These are phyloP conservation scores for Aphrophora alni DNA, from an alignment of 2,888 invertebrate genomes.

Conservation along the genomic window DNA sequence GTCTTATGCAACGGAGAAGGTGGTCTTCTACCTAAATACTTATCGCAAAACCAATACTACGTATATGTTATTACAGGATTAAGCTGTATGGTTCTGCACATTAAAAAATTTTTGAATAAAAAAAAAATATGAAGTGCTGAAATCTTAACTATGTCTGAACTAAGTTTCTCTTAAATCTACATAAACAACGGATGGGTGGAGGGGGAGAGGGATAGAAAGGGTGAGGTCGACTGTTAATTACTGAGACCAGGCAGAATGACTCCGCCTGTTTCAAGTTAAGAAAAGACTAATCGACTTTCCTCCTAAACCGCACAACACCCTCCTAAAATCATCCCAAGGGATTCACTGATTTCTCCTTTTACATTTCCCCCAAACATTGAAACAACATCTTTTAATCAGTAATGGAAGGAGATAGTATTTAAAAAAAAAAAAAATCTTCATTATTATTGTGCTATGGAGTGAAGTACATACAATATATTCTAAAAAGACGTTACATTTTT, in stretches of 20 bases:
- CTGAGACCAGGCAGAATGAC: background rate
- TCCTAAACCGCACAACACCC: background rate
- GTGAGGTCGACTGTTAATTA: slow-evolving; percentile 2
- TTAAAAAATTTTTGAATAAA: no score
- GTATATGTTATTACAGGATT: no score
- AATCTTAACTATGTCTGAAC: background rate
- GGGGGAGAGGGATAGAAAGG: background rate
- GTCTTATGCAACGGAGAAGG: no score
- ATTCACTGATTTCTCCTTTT: background rate
- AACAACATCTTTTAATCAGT: slow-evolving; percentile 2
- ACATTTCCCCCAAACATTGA: background rate
- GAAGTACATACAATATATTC: no score
- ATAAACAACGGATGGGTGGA: background rate
- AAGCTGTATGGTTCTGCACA: no score
- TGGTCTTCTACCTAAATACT: no score
- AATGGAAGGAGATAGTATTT: background rate
- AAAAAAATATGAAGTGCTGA: no score
- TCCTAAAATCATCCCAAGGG: background rate
- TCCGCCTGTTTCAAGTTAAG: slow-evolving; percentile 14
- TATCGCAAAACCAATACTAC: no score
- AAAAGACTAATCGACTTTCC: slow-evolving; percentile 10
- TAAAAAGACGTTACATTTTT: no score
- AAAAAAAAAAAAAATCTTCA: no score
- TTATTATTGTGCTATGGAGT: no score
- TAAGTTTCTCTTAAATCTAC: background rate